Base-by-base conservation (phyloP, 2,888 invertebrate genomes). In the Napeogenes inachia region DNA sequence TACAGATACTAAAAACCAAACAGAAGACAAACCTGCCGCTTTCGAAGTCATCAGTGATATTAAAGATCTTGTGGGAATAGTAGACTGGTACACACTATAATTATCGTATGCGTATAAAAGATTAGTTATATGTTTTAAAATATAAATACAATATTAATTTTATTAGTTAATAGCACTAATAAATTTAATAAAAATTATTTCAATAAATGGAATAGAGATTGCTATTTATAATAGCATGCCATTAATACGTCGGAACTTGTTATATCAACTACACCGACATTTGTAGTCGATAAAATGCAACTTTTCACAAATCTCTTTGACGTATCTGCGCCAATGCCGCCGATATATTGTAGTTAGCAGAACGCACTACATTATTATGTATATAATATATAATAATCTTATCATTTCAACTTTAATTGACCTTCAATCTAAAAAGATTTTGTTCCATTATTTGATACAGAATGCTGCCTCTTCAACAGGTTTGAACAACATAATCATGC, bases 21-120 rank as follows among this genome's bases (percentile, higher is more conserved):
- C 38, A 2, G 75, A 75, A 30, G 71, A 73, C 10, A 77, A 79
- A 54, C 80, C 78, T 59, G 71, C 82, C 0, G 81, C 85, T 0
- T 81, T 84, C 0, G 79, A 81, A 69, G 81, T 91, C 4, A 81
- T 79, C 3, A 64, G 68, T 0, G 90, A 90, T 56, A 86, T 91
- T 45, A 69, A 73, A 45, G 76, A 80, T 12, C 82, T 91, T 0
- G 81, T 87, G 0, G 76, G 75, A 4, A 86, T 81, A 47, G 87
- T 89, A 0, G 77, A 87, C 35, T 89, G 89, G 89, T 89, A 70
- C 71, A 78, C 70, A 6, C 59, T 21, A 4, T 35, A 35, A 46
- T 56, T 13, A 47, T 45, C 32, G 13, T n/a, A 45, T 54, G 6
- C 12, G 5, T 38, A 55, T 55, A 3, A 21, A 2, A 30, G 35